Evolutionary conservation across 2,888 invertebrate genomes (phyloP).

Genomic region (Leptinotarsa haldemani): DNA sequence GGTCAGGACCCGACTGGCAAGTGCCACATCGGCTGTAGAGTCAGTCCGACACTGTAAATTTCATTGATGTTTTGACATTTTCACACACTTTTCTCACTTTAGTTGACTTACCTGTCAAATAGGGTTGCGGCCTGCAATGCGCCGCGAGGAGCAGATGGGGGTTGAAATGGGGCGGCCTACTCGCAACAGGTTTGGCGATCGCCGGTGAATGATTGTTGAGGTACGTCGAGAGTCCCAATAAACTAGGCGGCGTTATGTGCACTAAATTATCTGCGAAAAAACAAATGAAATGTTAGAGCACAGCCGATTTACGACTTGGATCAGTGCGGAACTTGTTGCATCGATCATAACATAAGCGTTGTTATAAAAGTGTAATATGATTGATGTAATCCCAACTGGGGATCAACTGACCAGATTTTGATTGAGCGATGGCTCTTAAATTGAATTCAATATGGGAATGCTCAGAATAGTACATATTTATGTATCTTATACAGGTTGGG

Average conservation of each 20-base stretch:
- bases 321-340: slow-evolving; percentile 1
- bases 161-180: slow-evolving; percentile 74
- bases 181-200: slow-evolving; percentile 88
- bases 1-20: no score
- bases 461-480: no score
- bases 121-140: slow-evolving; percentile 84
- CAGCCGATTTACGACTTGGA: not conserved
- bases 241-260: slow-evolving; percentile 64
- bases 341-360: not conserved
- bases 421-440: no score
- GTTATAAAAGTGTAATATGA: not conserved
- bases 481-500: no score
- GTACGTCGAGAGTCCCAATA: slow-evolving; percentile 64
- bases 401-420: not conserved
- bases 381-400: not conserved
- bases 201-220: slow-evolving; percentile 67
- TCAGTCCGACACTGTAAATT: no score
- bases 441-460: no score
- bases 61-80: no score
- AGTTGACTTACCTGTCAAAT: slow-evolving; percentile 75
- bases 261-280: slow-evolving; percentile 59
- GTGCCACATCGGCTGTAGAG: no score
- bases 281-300: slow-evolving; percentile 10
- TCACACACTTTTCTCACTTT: not conserved
- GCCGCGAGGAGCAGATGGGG: slow-evolving; percentile 84